Evolutionary conservation across 2,888 invertebrate genomes (phyloP).

Genomic region (Emmelina monodactyla): DNA sequence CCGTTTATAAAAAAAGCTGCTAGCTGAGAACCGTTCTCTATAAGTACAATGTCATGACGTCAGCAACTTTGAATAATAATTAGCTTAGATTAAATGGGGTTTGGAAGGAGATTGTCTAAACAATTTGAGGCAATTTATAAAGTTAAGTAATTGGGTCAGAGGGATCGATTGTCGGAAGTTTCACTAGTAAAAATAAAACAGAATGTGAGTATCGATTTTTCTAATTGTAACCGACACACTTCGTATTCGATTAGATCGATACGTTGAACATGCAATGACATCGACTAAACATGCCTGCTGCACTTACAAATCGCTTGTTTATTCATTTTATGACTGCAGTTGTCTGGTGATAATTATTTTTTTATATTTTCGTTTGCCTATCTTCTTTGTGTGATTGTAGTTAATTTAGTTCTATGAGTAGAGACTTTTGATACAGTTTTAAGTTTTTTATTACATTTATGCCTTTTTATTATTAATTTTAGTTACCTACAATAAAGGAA

Average conservation of each 20-base stretch:
- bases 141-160: constrained; percentile 54
- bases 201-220: constrained; percentile 35
- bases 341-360: no score
- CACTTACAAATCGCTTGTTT: no score
- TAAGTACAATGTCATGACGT: constrained; percentile 51
- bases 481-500: no score
- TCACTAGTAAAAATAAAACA: constrained; percentile 1
- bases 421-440: no score
- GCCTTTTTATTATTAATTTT: no score
- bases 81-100: constrained; percentile 31
- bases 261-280: neutral
- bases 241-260: constrained; percentile 4
- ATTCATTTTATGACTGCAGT: no score
- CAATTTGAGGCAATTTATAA: constrained; percentile 35
- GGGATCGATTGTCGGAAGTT: constrained; percentile 29
- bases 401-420: no score
- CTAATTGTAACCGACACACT: constrained; percentile 25
- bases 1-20: constrained; percentile 50
- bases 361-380: no score
- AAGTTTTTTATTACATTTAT: no score
- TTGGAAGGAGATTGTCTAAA: constrained; percentile 9
- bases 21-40: constrained; percentile 38
- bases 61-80: constrained; percentile 48
- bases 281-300: no score
- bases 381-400: no score